phyloP scores from a whole-genome alignment of 1,140 invertebrate species.

The Hyposmocoma kahamanoa region DNA sequence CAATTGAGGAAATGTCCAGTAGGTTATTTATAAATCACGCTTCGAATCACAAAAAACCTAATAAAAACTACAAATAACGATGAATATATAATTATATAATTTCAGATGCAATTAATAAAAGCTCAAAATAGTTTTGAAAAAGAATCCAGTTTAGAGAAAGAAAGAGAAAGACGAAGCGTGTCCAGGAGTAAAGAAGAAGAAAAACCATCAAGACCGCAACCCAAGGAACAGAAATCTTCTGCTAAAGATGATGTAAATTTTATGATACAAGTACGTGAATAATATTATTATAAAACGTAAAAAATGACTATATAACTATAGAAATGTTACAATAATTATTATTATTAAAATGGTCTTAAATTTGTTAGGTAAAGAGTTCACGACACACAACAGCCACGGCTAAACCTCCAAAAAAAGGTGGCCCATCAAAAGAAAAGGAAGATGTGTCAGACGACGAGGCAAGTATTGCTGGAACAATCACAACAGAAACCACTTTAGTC shows the following conservation, averaged over 20 bases:
- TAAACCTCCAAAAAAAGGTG: constrained; percentile 59
- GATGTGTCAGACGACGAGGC: constrained; percentile 69
- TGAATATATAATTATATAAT: too few relatives aligned
- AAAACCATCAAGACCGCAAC: constrained; percentile 30
- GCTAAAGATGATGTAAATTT: constrained; percentile 75
- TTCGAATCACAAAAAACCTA: too few relatives aligned
- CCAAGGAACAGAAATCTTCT: constrained; percentile 39
- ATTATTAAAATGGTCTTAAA: neutral
- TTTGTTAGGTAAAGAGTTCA: constrained; percentile 45
- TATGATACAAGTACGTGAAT: constrained; percentile 77
- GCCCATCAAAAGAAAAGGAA: constrained; percentile 50
- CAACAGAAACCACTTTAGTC: constrained; percentile 62
- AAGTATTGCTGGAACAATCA: constrained; percentile 55
- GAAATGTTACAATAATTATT: neutral
- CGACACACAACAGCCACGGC: constrained; percentile 29
- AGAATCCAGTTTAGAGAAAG: constrained; percentile 72
- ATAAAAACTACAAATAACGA: too few relatives aligned
- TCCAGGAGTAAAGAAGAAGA: constrained; percentile 67
- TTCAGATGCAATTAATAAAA: constrained; percentile 76
- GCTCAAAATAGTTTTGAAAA: constrained; percentile 73
- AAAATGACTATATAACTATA: neutral
- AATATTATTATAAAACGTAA: too few relatives aligned
- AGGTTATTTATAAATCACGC: constrained; percentile 7
- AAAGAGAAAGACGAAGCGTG: constrained; percentile 62
- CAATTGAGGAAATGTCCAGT: constrained; percentile 51